A percentile compares a stretch with the other conserved stretches of the same genome.
These are phyloP conservation scores for Poeciliopsis gracilis DNA, from an alignment of 2,797 vertebrate species.

Conservation along the genomic window DNA sequence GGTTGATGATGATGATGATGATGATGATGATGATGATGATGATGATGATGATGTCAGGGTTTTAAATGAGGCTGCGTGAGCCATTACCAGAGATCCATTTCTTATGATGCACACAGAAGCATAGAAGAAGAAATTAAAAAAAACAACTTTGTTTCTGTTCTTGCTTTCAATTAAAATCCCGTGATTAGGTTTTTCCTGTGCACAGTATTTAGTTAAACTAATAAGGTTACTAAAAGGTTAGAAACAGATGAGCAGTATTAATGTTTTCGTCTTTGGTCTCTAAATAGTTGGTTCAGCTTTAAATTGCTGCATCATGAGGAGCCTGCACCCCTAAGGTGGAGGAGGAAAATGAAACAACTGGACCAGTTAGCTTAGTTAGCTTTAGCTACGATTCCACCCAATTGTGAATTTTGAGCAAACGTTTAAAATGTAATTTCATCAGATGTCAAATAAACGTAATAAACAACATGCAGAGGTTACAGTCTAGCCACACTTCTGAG, in stretches of 20 bases:
- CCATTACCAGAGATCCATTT: constrained; percentile 71
- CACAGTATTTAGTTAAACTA: background rate
- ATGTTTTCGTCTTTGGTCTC: background rate
- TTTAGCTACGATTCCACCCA: background rate
- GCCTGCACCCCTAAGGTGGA: background rate
- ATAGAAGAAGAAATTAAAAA: constrained; percentile 46
- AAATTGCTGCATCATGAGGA: background rate
- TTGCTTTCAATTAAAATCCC: background rate
- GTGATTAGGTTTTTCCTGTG: background rate
- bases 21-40: constrained; percentile 63
- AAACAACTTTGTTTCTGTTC: background rate
- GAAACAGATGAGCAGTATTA: background rate
- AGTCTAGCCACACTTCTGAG: background rate
- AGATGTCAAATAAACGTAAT: background rate
- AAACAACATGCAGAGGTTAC: background rate
- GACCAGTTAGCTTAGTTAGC: background rate
- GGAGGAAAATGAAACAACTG: background rate
- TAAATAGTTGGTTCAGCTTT: background rate
- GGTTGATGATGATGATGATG: constrained; percentile 53
- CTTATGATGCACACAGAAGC: constrained; percentile 57
- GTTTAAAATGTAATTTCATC: background rate
- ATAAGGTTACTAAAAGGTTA: background rate
- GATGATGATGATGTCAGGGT: constrained; percentile 77
- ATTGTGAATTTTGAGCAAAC: background rate
- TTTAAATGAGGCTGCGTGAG: constrained; percentile 70